Conservation (phyloP, 2,113 vertebrate species). For the Oplegnathus fasciatus region DNA sequence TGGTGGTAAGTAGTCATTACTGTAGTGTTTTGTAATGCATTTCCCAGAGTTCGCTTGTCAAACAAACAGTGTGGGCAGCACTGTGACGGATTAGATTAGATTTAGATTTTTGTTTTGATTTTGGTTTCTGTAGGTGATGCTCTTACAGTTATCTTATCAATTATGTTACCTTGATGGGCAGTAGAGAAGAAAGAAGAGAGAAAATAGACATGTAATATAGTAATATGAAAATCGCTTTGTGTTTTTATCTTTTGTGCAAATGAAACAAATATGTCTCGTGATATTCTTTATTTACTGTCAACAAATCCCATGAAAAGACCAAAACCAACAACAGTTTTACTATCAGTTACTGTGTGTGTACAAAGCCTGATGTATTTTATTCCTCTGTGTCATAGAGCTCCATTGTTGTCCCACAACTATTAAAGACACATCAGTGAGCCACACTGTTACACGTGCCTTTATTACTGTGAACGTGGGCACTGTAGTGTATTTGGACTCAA, state of each 20-base stretch:
- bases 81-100: background rate
- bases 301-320: background rate
- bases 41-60: background rate
- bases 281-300: constrained; percentile 3
- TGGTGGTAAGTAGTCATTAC: background rate
- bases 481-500: background rate
- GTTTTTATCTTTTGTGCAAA: background rate
- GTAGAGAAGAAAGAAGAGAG: background rate
- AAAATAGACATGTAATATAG: background rate
- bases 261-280: background rate
- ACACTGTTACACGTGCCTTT: background rate
- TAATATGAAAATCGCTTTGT: no score
- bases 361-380: background rate
- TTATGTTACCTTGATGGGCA: background rate
- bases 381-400: no score
- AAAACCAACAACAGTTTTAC: background rate
- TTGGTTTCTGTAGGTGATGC: constrained; percentile 2
- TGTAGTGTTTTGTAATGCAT: background rate
- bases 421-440: no score
- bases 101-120: background rate
- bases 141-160: background rate
- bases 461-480: background rate
- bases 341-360: background rate
- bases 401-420: background rate
- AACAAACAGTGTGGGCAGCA: background rate